Percentiles rank a stretch among this genome's conserved stretches.
Conservation (phyloP, 2,797 vertebrate species). For the Cetoscarus ocellatus region DNA sequence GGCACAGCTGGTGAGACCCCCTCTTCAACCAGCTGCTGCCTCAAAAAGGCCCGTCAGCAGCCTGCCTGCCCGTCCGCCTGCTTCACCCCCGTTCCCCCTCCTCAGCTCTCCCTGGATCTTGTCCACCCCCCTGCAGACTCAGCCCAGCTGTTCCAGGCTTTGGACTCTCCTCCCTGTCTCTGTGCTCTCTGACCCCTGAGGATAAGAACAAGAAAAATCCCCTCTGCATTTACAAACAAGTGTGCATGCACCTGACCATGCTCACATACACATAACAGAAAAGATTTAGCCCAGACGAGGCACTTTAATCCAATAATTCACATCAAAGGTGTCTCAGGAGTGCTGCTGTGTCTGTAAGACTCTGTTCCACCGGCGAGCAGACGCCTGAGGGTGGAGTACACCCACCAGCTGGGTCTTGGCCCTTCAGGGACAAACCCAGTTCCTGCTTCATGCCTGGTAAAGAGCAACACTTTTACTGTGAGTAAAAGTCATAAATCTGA, state of each 20-base stretch:
- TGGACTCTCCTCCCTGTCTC: conserved; percentile 57
- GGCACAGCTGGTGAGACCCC: conserved; percentile 86
- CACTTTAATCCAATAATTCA: conserved; percentile 44
- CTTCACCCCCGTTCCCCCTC: conserved; percentile 27
- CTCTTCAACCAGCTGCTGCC: conserved; percentile 85
- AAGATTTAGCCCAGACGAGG: conserved; percentile 3
- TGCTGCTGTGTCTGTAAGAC: conserved; percentile 8
- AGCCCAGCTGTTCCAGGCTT: conserved; percentile 84
- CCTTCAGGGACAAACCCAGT: conserved; percentile 32
- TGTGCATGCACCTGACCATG: conserved; percentile 22
- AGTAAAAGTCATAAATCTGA: neutral
- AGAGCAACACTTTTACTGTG: conserved; percentile 5
- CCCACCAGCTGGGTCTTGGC: conserved; percentile 59
- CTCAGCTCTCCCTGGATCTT: conserved; percentile 29
- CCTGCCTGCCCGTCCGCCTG: conserved; percentile 50
- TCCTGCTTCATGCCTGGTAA: conserved; percentile 18
- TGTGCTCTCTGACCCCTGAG: conserved; percentile 59
- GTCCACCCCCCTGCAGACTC: conserved; percentile 71
- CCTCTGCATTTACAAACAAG: conserved; percentile 48
- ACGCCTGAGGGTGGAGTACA: conserved; percentile 56
- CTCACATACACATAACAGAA: conserved; percentile 15
- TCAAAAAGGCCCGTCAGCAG: conserved; percentile 80
- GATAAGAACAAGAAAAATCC: conserved; percentile 19
- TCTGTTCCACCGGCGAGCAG: neutral
- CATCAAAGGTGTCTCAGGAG: conserved; percentile 49